Conservation (phyloP, 2,888 invertebrate species). For the Agrochola macilenta region DNA sequence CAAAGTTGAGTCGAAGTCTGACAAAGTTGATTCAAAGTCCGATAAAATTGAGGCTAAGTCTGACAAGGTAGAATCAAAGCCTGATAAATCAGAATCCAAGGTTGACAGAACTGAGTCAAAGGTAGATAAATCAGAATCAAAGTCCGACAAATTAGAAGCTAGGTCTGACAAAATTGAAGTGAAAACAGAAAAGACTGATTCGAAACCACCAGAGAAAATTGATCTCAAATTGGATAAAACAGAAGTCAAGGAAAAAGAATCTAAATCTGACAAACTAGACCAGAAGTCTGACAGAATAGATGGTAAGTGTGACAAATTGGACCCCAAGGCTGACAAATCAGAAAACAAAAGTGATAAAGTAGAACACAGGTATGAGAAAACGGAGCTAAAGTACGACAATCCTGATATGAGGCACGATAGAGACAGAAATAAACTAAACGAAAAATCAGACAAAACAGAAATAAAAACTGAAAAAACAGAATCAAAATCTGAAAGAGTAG, state of each 20-base stretch:
- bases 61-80: slow-evolving; percentile 44
- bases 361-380: slow-evolving; percentile 59
- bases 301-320: slow-evolving; percentile 50
- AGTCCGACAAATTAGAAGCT: slow-evolving; percentile 57
- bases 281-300: slow-evolving; percentile 57
- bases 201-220: slow-evolving; percentile 60
- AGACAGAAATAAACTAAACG: slow-evolving; percentile 58
- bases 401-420: slow-evolving; percentile 59
- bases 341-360: slow-evolving; percentile 52
- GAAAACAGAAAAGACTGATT: slow-evolving; percentile 68
- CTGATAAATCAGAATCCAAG: slow-evolving; percentile 42
- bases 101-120: neutral
- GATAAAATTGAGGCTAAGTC: slow-evolving; percentile 39
- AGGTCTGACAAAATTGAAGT: slow-evolving; percentile 61
- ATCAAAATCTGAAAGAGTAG: slow-evolving; percentile 49
- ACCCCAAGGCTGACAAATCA: slow-evolving; percentile 49
- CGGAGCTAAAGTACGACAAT: slow-evolving; percentile 64
- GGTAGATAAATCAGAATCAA: slow-evolving; percentile 34
- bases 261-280: slow-evolving; percentile 55
- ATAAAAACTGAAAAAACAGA: slow-evolving; percentile 62
- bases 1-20: slow-evolving; percentile 34
- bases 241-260: slow-evolving; percentile 64
- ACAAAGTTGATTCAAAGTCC: slow-evolving; percentile 38
- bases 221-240: slow-evolving; percentile 63
- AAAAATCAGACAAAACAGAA: slow-evolving; percentile 59